Percentiles rank a stretch among this genome's conserved stretches.
Conservation (phyloP, 2,113 vertebrate genomes). For the Gnathonemus longibarbis region DNA sequence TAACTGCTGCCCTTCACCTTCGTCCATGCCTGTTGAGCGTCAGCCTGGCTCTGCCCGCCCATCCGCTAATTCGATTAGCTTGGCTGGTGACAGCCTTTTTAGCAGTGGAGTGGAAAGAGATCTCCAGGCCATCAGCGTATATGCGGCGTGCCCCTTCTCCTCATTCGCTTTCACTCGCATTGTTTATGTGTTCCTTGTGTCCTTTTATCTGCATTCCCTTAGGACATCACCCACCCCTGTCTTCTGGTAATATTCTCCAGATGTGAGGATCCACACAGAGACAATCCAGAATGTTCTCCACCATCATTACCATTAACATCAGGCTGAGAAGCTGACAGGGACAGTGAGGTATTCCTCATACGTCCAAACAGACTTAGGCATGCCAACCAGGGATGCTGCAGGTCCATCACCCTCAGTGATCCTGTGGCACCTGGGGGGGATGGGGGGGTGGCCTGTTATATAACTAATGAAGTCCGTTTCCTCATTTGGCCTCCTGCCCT, state of each 20-base stretch:
- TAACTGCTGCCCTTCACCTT: neutral
- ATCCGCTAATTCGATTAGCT: neutral
- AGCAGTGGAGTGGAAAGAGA: neutral
- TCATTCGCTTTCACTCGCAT: neutral
- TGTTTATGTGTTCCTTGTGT: neutral
- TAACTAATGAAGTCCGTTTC: neutral
- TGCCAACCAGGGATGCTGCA: neutral
- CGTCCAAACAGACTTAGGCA: neutral
- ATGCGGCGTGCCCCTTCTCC: neutral
- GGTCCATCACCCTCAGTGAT: neutral
- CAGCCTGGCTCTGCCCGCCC: neutral
- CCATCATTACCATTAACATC: neutral
- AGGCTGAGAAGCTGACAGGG: neutral
- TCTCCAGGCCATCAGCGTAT: neutral
- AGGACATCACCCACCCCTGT: slow-evolving; percentile 24
- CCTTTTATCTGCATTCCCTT: neutral
- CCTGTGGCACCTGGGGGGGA: neutral
- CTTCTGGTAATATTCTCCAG: slow-evolving; percentile 50
- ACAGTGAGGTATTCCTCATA: neutral
- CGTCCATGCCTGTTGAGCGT: neutral
- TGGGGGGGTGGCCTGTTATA: neutral
- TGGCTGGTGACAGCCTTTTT: neutral
- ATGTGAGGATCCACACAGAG: slow-evolving; percentile 49
- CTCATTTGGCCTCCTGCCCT: neutral
- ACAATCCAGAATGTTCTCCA: slow-evolving; percentile 17